Conservation (phyloP, 2,113 vertebrate genomes). For the Rhinogobius similis region DNA sequence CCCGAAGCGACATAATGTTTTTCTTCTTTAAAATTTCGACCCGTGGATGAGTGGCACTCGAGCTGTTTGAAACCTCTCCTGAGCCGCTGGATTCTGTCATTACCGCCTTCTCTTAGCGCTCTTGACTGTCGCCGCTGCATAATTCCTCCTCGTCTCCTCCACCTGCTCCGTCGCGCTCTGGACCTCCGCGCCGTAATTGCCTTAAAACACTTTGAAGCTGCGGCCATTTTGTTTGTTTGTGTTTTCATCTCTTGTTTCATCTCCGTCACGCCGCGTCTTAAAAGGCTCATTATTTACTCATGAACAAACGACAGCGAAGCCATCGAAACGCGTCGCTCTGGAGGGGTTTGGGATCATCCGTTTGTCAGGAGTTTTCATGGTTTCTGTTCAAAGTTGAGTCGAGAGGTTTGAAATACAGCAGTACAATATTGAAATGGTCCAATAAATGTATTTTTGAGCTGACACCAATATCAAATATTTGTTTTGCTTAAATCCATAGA, state of each 20-base stretch:
- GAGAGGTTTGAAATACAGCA: too few relatives aligned
- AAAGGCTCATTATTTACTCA: conserved; percentile 3
- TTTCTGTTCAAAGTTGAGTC: background rate
- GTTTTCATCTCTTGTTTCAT: conserved; percentile 40
- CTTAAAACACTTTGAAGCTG: conserved; percentile 47
- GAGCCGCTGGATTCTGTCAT: conserved; percentile 13
- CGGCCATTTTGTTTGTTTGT: conserved; percentile 42
- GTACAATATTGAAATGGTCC: too few relatives aligned
- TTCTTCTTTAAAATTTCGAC: background rate
- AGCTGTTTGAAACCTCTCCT: background rate
- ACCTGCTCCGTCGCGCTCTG: conserved; percentile 24
- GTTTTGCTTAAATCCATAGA: too few relatives aligned
- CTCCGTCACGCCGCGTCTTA: conserved; percentile 27
- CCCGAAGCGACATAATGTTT: background rate
- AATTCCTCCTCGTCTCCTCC: conserved; percentile 36
- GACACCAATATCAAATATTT: too few relatives aligned
- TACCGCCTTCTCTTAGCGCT: conserved; percentile 5
- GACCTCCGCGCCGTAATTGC: conserved; percentile 40
- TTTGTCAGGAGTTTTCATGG: background rate
- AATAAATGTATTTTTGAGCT: too few relatives aligned
- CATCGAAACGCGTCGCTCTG: conserved; percentile 32
- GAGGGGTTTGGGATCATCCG: background rate
- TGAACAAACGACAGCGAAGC: conserved; percentile 13
- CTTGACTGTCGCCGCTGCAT: conserved; percentile 39
- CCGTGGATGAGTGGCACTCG: background rate